phyloP scores from a whole-genome alignment of 1,140 invertebrate genomes.

The Nomia melanderi region DNA sequence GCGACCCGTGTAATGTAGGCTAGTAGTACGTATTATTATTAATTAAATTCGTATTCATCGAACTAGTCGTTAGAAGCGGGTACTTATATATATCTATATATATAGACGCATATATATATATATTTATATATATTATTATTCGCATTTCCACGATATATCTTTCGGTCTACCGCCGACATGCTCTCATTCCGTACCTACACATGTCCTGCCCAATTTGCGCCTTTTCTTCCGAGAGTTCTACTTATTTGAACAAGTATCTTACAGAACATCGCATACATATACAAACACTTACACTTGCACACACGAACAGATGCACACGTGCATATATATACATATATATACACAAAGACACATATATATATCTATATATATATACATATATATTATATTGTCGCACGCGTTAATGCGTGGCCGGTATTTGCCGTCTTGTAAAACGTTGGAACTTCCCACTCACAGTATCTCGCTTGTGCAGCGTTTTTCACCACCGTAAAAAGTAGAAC shows the following conservation, averaged over 20 bases:
- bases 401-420: slow-evolving; percentile 68
- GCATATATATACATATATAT: slow-evolving; percentile 12
- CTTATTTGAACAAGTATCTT: slow-evolving; percentile 72
- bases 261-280: slow-evolving; percentile 35
- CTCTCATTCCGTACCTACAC: slow-evolving; percentile 69
- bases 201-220: slow-evolving; percentile 65
- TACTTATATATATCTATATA: slow-evolving; percentile 68
- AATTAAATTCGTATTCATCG: slow-evolving; percentile 71
- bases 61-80: slow-evolving; percentile 77
- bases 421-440: slow-evolving; percentile 78
- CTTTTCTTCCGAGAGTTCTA: slow-evolving; percentile 72
- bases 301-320: neutral
- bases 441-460: slow-evolving; percentile 79
- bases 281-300: slow-evolving; percentile 41
- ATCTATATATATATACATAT: slow-evolving; percentile 61
- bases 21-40: slow-evolving; percentile 77
- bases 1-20: slow-evolving; percentile 60
- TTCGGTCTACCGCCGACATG: slow-evolving; percentile 70
- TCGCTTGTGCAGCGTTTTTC: slow-evolving; percentile 81
- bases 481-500: slow-evolving; percentile 80
- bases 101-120: slow-evolving; percentile 67
- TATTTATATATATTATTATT: slow-evolving; percentile 69
- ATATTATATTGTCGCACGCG: slow-evolving; percentile 68
- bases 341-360: slow-evolving; percentile 21
- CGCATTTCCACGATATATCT: slow-evolving; percentile 71